Base-by-base conservation (phyloP, 2,888 invertebrate species). In the Penaeus monodon region DNA sequence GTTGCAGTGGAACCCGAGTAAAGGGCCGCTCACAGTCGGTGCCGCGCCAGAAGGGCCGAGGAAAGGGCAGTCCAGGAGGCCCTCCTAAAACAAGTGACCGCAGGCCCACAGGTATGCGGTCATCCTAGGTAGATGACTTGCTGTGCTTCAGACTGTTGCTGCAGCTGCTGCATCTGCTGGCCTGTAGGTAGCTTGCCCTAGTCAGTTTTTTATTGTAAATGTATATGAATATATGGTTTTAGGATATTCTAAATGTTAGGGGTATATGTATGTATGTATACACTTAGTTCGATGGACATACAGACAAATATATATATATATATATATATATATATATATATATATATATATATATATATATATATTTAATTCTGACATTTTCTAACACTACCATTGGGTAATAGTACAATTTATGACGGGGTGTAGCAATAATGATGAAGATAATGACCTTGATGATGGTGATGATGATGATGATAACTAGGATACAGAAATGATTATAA, bases 21-120 rank as follows among this genome's bases (percentile, higher is more conserved):
- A 89, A 86, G 81, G 64, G 81, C 38, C 89, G 89, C 70, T 89
- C 89, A 33, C 82, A 78, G 89, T 89, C 89, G 49, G 81, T 86
- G 77, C 89, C 89, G 27, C 84, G 86, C 38, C 84, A 27, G 73
- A 85, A 70, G 78, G 81, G 84, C 44, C 84, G 86, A 64, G 64
- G 84, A 44, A 77, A 81, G 73, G 77, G 64, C 33, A 68, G 20
- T 27, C 77, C 70, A 76, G 64, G 44, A 63, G 78, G 82, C 17
- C 57, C 81, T 38, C 66, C 78, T 77, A 79, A 64, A 77, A 24
- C 65, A 65, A 33, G 79, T 57, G 86, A 77, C 38, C 68, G 29
- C 64, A 87, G 64, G 44, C 83, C 86, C 68, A 65, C 63, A 79
- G 86, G 86, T 79, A 79, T 87, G 83, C 68, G 83, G 83, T 73